Evolutionary conservation across 2,888 invertebrate genomes (phyloP).

Genomic region (Phengaris alcon): DNA sequence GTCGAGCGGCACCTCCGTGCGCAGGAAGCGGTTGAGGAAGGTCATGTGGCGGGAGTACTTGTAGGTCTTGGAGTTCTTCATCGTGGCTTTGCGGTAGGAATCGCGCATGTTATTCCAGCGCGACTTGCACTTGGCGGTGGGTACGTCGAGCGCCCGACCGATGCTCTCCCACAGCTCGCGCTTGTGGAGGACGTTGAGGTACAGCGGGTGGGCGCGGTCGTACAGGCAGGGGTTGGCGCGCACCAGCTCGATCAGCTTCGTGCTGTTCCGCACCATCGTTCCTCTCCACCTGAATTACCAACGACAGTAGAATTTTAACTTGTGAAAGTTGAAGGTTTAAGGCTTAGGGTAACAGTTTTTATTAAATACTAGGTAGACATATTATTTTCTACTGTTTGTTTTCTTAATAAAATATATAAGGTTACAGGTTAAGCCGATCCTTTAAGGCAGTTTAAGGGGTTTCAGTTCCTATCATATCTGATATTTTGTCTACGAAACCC

Average conservation of each 20-base stretch:
- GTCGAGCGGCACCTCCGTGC: neutral
- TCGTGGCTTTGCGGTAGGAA: conserved; percentile 18
- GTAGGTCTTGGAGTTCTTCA: conserved; percentile 21
- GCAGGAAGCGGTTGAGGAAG: conserved; percentile 15
- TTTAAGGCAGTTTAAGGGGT: no score
- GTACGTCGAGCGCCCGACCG: conserved; percentile 8
- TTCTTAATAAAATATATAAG: no score
- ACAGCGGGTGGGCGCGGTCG: conserved; percentile 15
- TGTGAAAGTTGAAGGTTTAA: no score
- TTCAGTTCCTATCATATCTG: no score
- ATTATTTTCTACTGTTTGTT: no score
- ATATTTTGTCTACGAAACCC: no score
- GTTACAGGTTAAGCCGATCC: no score
- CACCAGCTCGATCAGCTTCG: conserved; percentile 25
- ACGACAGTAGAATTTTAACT: no score
- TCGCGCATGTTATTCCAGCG: conserved; percentile 29
- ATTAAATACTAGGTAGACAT: no score
- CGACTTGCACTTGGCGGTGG: conserved; percentile 28
- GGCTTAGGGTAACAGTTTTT: no score
- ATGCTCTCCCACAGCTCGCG: conserved; percentile 20
- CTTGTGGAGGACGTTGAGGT: conserved; percentile 24
- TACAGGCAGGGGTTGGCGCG: conserved; percentile 21
- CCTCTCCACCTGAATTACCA: neutral
- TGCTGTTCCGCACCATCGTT: conserved; percentile 13
- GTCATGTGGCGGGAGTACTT: conserved; percentile 10